Evolutionary conservation across 2,113 vertebrate genomes (phyloP).

Genomic region (Phaethon lepturus): DNA sequence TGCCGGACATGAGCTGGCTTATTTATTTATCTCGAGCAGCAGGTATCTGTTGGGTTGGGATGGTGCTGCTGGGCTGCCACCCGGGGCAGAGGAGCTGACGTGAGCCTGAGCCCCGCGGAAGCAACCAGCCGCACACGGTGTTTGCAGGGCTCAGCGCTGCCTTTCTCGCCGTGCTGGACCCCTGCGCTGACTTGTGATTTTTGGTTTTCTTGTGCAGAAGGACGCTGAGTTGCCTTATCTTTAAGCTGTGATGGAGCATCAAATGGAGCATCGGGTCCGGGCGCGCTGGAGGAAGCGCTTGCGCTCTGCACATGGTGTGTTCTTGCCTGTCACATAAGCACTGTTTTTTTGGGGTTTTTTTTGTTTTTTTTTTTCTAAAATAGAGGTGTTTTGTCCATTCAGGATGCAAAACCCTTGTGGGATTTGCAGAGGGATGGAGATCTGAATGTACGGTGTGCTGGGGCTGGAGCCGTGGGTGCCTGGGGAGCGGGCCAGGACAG

Average conservation of each 20-base stretch:
- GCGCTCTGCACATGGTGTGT: fast-evolving
- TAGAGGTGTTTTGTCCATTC: not conserved
- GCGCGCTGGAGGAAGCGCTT: fast-evolving
- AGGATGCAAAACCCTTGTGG: not conserved
- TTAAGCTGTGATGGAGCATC: not conserved
- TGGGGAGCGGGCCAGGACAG: not conserved
- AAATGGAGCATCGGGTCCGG: not conserved
- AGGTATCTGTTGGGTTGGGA: not conserved
- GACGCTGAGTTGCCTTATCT: not conserved
- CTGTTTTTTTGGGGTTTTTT: no score
- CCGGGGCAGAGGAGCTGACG: not conserved
- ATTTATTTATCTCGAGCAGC: not conserved
- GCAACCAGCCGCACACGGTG: fast-evolving
- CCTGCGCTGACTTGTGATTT: not conserved
- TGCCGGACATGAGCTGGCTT: not conserved
- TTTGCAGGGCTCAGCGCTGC: not conserved
- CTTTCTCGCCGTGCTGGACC: not conserved
- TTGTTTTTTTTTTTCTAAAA: not conserved
- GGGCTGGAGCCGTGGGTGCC: not conserved
- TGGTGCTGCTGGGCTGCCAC: not conserved
- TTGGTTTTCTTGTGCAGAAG: not conserved
- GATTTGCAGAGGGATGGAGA: not conserved
- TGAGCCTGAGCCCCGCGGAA: not conserved
- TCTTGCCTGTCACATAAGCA: not conserved
- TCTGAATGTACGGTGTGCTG: not conserved